Evolutionary conservation across 2,113 vertebrate species (phyloP).

Genomic region (Ictalurus furcatus): DNA sequence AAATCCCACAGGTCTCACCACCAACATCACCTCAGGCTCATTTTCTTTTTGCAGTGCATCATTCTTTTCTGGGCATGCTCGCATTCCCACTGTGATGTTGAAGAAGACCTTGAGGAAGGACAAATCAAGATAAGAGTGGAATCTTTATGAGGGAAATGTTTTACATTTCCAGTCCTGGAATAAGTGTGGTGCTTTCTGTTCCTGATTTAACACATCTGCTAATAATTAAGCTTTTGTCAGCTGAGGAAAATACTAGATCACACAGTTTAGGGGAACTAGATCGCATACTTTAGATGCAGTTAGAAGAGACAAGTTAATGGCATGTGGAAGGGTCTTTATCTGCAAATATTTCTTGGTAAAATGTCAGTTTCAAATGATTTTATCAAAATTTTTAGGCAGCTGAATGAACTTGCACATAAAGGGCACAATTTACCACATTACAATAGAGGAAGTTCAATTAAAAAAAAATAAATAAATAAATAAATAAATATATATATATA

Average conservation of each 20-base stretch:
- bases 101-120: conserved; percentile 80
- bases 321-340: background rate
- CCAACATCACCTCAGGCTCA: conserved; percentile 69
- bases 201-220: background rate
- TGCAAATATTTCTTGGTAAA: background rate
- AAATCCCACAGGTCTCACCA: conserved; percentile 89
- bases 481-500: no score
- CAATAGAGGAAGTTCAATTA: no score
- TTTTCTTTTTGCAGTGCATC: conserved; percentile 63
- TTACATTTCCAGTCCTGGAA: background rate
- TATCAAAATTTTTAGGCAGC: background rate
- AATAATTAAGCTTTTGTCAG: background rate
- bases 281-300: background rate
- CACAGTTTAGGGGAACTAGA: background rate
- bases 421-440: background rate
- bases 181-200: background rate
- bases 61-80: conserved; percentile 68
- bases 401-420: background rate
- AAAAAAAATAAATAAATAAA: no score
- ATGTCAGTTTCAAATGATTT: background rate
- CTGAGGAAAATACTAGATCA: background rate
- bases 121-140: conserved; percentile 22
- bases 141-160: background rate
- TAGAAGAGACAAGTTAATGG: background rate
- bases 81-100: conserved; percentile 85